phyloP scores from a whole-genome alignment of 30 jellyfish, hydroid and myxozoan genomes.

The Aurelia coerulea region DNA sequence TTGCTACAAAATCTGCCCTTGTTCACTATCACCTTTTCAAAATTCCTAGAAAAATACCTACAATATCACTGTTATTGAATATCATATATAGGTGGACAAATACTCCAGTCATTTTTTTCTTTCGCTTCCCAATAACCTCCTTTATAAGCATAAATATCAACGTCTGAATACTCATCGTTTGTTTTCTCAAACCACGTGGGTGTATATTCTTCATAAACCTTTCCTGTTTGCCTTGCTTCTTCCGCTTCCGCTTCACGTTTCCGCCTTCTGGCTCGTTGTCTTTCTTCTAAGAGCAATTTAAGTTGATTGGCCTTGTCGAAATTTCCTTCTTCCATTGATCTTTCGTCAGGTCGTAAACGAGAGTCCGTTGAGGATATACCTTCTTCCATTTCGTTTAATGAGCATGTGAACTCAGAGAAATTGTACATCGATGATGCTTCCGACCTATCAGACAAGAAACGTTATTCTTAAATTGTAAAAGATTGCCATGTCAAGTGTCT shows the following conservation, averaged over 20 bases:
- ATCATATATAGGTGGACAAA: slow-evolving; percentile 90
- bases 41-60: background rate
- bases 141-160: slow-evolving; percentile 83
- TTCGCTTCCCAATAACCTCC: slow-evolving; percentile 99
- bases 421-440: slow-evolving; percentile 89
- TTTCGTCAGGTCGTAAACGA: slow-evolving; percentile 92
- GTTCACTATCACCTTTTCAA: too few relatives aligned
- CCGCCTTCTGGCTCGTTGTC: slow-evolving; percentile 88
- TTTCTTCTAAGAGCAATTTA: slow-evolving; percentile 80
- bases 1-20: too few relatives aligned
- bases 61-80: background rate
- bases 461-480: too few relatives aligned
- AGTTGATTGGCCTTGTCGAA: slow-evolving; percentile 94
- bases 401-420: slow-evolving; percentile 94
- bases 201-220: slow-evolving; percentile 84
- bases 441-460: slow-evolving; percentile 47
- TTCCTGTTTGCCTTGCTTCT: slow-evolving; percentile 80
- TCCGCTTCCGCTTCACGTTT: slow-evolving; percentile 87
- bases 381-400: slow-evolving; percentile 83
- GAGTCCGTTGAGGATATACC: slow-evolving; percentile 93
- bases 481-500: too few relatives aligned
- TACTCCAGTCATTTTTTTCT: slow-evolving; percentile 86
- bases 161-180: slow-evolving; percentile 81
- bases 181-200: slow-evolving; percentile 98
- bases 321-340: slow-evolving; percentile 93